Percentiles rank a stretch among this genome's conserved stretches.
Evolutionary conservation across 2,113 vertebrate species (phyloP).

Genomic region (Campylomormyrus tamandua): DNA sequence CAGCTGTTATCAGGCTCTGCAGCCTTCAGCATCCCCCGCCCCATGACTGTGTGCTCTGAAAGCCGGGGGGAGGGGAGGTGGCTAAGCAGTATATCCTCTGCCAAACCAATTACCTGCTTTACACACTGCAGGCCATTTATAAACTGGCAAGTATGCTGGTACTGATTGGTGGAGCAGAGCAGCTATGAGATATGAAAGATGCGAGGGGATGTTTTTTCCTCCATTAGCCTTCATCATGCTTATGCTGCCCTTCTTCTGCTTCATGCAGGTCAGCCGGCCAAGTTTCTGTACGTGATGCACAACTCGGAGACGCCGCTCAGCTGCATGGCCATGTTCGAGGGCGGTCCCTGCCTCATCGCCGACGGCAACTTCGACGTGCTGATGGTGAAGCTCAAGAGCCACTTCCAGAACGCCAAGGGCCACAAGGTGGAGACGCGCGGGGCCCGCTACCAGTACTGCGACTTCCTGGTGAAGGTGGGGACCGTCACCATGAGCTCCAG

Average conservation of each 20-base stretch:
- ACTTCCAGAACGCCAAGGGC: conserved; percentile 95
- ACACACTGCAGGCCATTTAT: not conserved
- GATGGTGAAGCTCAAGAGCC: conserved; percentile 94
- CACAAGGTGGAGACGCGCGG: conserved; percentile 96
- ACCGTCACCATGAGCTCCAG: conserved; percentile 91
- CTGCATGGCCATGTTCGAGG: conserved; percentile 89
- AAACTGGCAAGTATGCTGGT: not conserved
- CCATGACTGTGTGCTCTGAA: not conserved
- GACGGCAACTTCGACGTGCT: conserved; percentile 91
- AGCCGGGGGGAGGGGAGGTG: not conserved
- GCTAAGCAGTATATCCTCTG: not conserved
- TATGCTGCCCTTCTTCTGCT: not conserved
- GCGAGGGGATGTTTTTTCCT: not conserved
- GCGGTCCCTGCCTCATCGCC: conserved; percentile 81
- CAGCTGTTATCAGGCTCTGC: not conserved
- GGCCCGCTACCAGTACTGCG: conserved; percentile 86
- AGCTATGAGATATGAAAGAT: not conserved
- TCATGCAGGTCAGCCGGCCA: conserved; percentile 75
- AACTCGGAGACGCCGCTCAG: conserved; percentile 90
- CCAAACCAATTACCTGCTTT: not conserved
- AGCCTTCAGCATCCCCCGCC: not conserved
- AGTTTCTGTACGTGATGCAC: conserved; percentile 96
- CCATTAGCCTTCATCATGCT: not conserved
- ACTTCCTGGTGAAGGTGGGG: conserved; percentile 92
- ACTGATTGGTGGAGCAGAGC: not conserved